Evolutionary conservation across 2,888 invertebrate species (phyloP).

Genomic region (Deilephila porcellus): DNA sequence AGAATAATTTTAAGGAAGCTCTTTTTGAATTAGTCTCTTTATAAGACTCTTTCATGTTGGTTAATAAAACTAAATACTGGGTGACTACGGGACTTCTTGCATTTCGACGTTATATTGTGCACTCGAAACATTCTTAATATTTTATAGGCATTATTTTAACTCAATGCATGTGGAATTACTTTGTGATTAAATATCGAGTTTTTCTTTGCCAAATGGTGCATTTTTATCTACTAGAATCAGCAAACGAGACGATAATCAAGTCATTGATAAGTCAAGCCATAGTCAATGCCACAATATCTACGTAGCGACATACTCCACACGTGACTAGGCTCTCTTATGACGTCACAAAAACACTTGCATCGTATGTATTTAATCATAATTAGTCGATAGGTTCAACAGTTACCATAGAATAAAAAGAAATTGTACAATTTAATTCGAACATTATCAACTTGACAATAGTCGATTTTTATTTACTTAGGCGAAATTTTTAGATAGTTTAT

Average conservation of each 20-base stretch:
- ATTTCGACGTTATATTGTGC: background rate
- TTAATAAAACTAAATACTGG: background rate
- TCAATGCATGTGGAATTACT: too few species aligned
- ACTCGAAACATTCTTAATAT: background rate
- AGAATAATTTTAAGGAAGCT: background rate
- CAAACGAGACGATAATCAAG: constrained; percentile 45
- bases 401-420: constrained; percentile 70
- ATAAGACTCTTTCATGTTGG: background rate
- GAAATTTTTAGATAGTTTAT: constrained; percentile 45
- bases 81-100: background rate
- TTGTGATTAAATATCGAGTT: background rate
- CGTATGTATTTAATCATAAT: constrained; percentile 52
- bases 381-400: constrained; percentile 70
- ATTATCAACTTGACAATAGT: constrained; percentile 48
- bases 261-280: constrained; percentile 53
- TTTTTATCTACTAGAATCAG: constrained; percentile 39
- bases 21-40: constrained; percentile 5
- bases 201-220: background rate
- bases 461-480: constrained; percentile 46
- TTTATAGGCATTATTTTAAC: background rate
- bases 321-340: constrained; percentile 49
- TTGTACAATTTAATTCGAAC: constrained; percentile 64
- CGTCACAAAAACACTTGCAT: constrained; percentile 41
- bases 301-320: constrained; percentile 36
- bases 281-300: constrained; percentile 59